Conservation (phyloP, 2,888 invertebrate genomes). For the Baccha elongata region DNA sequence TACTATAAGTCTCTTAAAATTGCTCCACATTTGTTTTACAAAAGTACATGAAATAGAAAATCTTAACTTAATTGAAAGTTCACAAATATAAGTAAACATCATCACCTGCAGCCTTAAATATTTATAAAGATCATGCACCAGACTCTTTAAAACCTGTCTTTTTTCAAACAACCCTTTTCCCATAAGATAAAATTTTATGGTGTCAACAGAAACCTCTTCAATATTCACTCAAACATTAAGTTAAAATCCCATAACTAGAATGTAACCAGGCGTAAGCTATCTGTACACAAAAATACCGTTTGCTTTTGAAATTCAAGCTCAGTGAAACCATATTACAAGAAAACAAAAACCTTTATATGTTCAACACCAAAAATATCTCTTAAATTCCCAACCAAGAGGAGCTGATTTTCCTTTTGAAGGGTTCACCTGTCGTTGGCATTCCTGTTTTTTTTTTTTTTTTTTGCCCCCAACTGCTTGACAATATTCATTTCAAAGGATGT, state of each 20-base stretch:
- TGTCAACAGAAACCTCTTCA: constrained; percentile 1
- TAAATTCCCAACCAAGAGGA: background rate
- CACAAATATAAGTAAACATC: too few relatives aligned
- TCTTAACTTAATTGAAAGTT: too few relatives aligned
- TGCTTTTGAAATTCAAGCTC: background rate
- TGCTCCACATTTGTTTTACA: too few relatives aligned
- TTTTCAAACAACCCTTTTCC: background rate
- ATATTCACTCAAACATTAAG: constrained; percentile 2
- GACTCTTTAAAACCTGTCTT: background rate
- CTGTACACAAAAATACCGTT: background rate
- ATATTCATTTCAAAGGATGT: constrained; percentile 11
- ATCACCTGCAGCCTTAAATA: too few relatives aligned
- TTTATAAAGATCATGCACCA: too few relatives aligned
- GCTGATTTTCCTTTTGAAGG: background rate
- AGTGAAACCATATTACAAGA: background rate
- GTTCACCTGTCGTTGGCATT: constrained; percentile 1
- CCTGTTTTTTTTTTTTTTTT: too few relatives aligned
- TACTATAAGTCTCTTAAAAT: too few relatives aligned
- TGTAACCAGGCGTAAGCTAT: background rate
- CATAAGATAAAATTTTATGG: background rate
- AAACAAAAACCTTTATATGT: constrained; percentile 1
- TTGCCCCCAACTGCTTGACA: background rate
- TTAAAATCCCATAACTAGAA: background rate
- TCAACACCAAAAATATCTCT: background rate
- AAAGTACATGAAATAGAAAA: too few relatives aligned